These are phyloP conservation scores for Lepus townsendii DNA, from an alignment of 2,797 vertebrate genomes.

Conservation along the genomic window DNA sequence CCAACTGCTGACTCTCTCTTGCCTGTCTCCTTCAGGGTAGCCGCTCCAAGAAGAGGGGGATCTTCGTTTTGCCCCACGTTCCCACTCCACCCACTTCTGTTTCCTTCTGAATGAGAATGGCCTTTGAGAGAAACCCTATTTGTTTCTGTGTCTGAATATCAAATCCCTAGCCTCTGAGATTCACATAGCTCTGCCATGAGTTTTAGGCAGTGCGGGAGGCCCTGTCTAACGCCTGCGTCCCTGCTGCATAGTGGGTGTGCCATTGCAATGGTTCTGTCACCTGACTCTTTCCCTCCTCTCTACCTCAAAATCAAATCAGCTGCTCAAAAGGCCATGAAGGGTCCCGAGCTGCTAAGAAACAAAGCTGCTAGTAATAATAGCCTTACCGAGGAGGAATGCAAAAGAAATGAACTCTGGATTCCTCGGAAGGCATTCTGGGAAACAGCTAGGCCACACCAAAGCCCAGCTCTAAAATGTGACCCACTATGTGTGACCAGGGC, in stretches of 20 bases:
- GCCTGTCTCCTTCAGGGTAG: background rate
- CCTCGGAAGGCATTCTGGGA: background rate
- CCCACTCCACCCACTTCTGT: background rate
- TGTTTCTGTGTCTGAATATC: conserved; percentile 74
- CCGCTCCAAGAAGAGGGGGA: conserved; percentile 45
- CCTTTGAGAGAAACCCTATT: background rate
- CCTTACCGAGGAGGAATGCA: background rate
- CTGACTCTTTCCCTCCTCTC: background rate
- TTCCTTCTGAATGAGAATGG: conserved; percentile 79
- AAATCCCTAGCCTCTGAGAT: conserved; percentile 69
- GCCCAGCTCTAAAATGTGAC: background rate
- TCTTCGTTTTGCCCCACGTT: conserved; percentile 79
- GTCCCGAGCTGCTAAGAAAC: conserved; percentile 37
- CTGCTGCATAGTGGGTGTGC: background rate
- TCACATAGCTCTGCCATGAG: background rate
- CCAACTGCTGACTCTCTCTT: background rate
- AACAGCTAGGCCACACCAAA: background rate
- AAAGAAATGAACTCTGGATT: background rate
- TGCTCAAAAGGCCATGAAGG: conserved; percentile 44
- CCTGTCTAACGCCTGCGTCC: background rate
- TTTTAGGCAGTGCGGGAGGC: background rate
- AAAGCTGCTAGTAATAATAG: background rate
- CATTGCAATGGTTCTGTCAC: background rate
- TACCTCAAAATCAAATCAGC: conserved; percentile 57
- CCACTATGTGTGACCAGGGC: background rate